Evolutionary conservation across 2,797 vertebrate genomes (phyloP), one percentile per base, ranked within the genome.

Genomic region (Xiphophorus birchmanni): DNA sequence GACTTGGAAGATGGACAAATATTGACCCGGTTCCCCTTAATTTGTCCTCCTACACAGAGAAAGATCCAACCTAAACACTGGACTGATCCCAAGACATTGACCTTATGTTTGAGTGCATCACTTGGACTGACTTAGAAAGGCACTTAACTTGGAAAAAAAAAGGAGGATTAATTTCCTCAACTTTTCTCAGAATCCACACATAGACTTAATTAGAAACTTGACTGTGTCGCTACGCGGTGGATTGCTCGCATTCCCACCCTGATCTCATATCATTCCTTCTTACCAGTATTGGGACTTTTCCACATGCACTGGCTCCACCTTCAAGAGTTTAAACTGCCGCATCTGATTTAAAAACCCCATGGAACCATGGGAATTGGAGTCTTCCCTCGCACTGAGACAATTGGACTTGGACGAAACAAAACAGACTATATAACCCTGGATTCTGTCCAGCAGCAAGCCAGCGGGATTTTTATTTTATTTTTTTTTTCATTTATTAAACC

Each of bases 301-400:
- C 81, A 83, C 80, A 90, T 89, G 85, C 90, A 87, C 85, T 89
- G 87, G 90, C 88, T 94, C 86, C 85, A 86, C 80, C 88, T 77
- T 63, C 87, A 45, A 89, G 88, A 91, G 80, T 86, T 87, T 83
- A 82, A 89, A 91, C 90, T 88, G 90, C 84, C 86, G 90, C 87
- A 89, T 89, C 88, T 92, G 87, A 87, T 88, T 88, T 85, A 37
- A 44, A 71, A 90, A 92, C 79, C 93, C 94, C 95, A 93, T 94
- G 91, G 91, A 94, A 87, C 78, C 93, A 93, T 94, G 95, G 94
- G 95, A 94, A 92, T 91, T 91, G 89, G 92, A 94, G 93, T 95
- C 94, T 95, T 95, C 94, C 94, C 91, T 92, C 89, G 91, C 95
- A 95, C 96, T 95, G 94, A 95, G 93, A 95, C 93, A 91, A 92